Base-by-base conservation (phyloP, 2,888 invertebrate genomes). In the Subacronicta megacephala region DNA sequence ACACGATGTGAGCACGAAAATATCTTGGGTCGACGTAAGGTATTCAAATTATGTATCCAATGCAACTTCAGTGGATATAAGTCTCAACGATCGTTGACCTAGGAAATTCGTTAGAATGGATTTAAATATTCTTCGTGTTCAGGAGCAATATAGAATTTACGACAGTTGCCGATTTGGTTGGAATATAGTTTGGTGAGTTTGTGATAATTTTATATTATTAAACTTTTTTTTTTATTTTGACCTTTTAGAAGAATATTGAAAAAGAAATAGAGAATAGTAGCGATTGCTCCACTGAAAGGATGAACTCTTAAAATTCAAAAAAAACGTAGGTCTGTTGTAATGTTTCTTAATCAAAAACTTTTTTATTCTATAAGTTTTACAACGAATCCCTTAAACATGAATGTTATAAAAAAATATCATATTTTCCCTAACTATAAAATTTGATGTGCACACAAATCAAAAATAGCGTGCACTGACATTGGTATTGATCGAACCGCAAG, bases 401-500 rank as follows among this genome's bases (percentile, higher is more conserved):
- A 29, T 41, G 26, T 41, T 45, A n/a, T 16, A 46, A 35, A 15
- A 40, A 44, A 38, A 31, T 17, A 31, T n/a, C 17, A 36, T 4
- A 42, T 9, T 63, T 52, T 36, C 37, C 44, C 45, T 38, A 44
- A 47, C 47, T 52, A 50, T 67, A 41, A 41, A 36, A 61, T 43
- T 17, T 12, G 54, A 45, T 37, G 37, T 43, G 20, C 49, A 35
- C 17, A 46, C 44, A 45, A 68, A 73, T 77, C 70, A 74, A 78
- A 74, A 75, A 74, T 62, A 74, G 72, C 60, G 64, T 75, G 52
- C 43, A 56, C 77, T 82, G 84, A 81, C 78, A 80, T 74, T 75
- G 75, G 80, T 82, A 82, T 82, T 78, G 83, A 82, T 80, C 73
- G 77, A 61, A 37, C 59, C 72, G 70, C 71, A 66, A 69, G 82